phyloP scores from a whole-genome alignment of 2,888 invertebrate genomes.

The Drosophila mayaguana region DNA sequence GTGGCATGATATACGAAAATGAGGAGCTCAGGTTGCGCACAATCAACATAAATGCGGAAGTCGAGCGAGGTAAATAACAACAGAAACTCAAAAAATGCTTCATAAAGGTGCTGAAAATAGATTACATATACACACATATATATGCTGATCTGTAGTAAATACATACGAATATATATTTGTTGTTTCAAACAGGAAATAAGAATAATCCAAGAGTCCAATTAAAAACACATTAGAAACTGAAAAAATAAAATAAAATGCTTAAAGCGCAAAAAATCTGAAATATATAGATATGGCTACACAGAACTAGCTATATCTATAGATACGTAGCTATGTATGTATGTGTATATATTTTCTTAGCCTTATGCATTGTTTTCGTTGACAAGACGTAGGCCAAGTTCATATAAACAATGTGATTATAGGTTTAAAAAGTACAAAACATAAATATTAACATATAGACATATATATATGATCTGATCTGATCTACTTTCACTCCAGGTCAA shows the following conservation, averaged over 20 bases:
- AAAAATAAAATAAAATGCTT: constrained; percentile 25
- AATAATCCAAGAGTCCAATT: constrained; percentile 59
- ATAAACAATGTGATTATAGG: constrained; percentile 63
- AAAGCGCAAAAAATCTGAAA: constrained; percentile 1
- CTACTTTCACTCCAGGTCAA: constrained; percentile 88
- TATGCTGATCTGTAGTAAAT: background rate
- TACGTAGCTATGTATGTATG: constrained; percentile 2
- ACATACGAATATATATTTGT: background rate
- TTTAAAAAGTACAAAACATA: background rate
- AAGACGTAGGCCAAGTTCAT: constrained; percentile 54
- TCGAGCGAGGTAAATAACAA: constrained; percentile 90
- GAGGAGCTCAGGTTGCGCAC: constrained; percentile 95
- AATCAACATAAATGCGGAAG: constrained; percentile 96
- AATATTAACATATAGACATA: background rate
- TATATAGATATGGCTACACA: background rate
- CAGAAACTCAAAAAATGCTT: background rate
- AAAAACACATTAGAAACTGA: constrained; percentile 67
- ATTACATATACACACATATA: background rate
- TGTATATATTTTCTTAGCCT: background rate
- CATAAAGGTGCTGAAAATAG: background rate
- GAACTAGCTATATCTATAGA: background rate
- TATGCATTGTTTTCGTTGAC: constrained; percentile 50
- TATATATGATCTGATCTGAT: background rate
- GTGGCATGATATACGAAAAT: constrained; percentile 97
- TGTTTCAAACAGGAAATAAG: constrained; percentile 44